Conservation (phyloP, 2,797 vertebrate species). For the Labroides dimidiatus region DNA sequence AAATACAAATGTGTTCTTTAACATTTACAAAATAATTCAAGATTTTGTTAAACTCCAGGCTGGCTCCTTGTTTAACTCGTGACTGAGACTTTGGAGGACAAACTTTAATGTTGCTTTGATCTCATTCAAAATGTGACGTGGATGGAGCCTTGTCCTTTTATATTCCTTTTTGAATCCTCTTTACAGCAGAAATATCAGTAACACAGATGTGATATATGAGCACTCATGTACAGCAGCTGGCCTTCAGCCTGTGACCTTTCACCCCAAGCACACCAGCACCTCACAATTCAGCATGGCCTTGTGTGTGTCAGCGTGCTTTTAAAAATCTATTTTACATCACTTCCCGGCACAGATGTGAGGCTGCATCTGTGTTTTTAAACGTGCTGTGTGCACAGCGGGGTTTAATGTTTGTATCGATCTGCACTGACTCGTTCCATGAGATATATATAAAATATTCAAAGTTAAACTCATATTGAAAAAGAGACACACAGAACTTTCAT, state of each 20-base stretch:
- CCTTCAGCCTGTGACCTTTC: conserved; percentile 3
- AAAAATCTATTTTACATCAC: background rate
- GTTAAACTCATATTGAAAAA: too few species aligned
- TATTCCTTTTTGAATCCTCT: background rate
- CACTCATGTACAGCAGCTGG: conserved; percentile 2
- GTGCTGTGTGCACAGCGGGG: too few species aligned
- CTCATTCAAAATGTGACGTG: background rate
- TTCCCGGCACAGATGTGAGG: background rate
- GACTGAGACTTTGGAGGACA: too few species aligned
- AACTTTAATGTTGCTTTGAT: too few species aligned
- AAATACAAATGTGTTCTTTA: too few species aligned
- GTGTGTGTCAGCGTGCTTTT: conserved; percentile 3
- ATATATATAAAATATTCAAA: too few species aligned
- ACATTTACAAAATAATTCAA: too few species aligned
- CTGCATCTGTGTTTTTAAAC: background rate
- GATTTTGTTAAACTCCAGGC: too few species aligned
- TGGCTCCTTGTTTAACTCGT: too few species aligned
- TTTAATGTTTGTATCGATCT: background rate
- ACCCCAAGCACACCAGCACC: background rate
- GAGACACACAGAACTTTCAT: too few species aligned
- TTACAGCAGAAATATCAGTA: background rate
- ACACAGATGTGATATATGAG: background rate
- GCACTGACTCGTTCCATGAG: too few species aligned
- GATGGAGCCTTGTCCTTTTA: background rate
- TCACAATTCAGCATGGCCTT: conserved; percentile 7